Percentiles rank a stretch among this genome's conserved stretches.
These are phyloP conservation scores for Ricordea florida DNA, from an alignment of 92 coral and sea anemone genomes.

Conservation along the genomic window DNA sequence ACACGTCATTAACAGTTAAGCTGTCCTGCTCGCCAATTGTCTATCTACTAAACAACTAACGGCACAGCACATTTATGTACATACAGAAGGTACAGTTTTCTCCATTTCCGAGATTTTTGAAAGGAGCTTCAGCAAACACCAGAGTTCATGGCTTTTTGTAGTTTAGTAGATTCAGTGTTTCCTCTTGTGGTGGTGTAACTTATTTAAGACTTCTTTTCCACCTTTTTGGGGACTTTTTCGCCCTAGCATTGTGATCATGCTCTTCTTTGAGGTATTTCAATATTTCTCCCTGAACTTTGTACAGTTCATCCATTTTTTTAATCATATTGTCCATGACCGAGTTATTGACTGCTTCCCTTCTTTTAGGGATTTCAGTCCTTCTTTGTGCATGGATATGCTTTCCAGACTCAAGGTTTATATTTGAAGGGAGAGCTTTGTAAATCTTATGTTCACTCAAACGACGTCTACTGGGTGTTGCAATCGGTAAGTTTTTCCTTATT, in stretches of 20 bases:
- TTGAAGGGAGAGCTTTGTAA: conserved; percentile 18
- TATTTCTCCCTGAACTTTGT: conserved; percentile 65
- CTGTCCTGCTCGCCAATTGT: too few species aligned
- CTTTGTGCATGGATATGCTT: background rate
- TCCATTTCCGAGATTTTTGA: too few species aligned
- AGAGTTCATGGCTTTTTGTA: background rate
- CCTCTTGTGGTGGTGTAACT: conserved; percentile 11
- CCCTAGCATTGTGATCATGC: conserved; percentile 2
- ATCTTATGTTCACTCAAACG: background rate
- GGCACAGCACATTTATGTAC: too few species aligned
- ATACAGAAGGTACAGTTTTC: too few species aligned
- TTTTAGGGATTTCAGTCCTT: conserved; percentile 6
- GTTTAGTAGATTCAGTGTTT: background rate
- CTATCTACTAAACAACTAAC: too few species aligned
- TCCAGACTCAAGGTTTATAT: conserved; percentile 14
- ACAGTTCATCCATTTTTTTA: conserved; percentile 66
- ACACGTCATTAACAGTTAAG: too few species aligned
- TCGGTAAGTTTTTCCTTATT: background rate
- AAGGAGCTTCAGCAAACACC: too few species aligned
- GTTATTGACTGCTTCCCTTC: background rate
- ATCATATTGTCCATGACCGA: conserved; percentile 35
- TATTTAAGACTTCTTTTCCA: conserved; percentile 35
- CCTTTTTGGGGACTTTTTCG: background rate
- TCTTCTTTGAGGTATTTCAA: conserved; percentile 55
- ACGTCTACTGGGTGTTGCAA: background rate